phyloP scores from a whole-genome alignment of 2,888 invertebrate genomes.

The Conops quadrifasciatus region DNA sequence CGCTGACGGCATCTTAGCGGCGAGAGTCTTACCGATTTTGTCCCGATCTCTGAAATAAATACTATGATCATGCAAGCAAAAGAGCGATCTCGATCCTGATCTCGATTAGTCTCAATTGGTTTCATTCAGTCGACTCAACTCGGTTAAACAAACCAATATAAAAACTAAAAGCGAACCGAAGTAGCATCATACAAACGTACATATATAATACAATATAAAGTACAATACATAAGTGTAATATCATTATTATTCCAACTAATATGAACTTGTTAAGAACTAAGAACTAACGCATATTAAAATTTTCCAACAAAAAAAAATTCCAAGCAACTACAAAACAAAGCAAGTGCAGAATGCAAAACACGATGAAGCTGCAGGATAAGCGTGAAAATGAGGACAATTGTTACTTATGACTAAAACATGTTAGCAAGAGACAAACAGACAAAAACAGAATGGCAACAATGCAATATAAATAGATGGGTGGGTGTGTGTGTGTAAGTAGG shows the following conservation, averaged over 20 bases:
- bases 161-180: slow-evolving; percentile 15
- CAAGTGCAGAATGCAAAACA: background rate
- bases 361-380: background rate
- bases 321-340: background rate
- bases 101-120: slow-evolving; percentile 15
- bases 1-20: slow-evolving; percentile 66
- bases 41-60: slow-evolving; percentile 67
- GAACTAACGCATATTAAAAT: too few relatives aligned
- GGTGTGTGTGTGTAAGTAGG: slow-evolving; percentile 7
- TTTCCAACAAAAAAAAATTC: background rate
- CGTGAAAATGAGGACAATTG: slow-evolving; percentile 17
- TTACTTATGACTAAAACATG: slow-evolving; percentile 2
- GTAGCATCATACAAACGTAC: background rate
- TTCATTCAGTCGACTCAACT: slow-evolving; percentile 4
- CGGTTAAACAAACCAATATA: slow-evolving; percentile 1
- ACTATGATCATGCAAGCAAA: slow-evolving; percentile 67
- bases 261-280: too few relatives aligned
- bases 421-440: background rate
- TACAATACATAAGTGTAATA: background rate
- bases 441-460: background rate
- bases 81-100: slow-evolving; percentile 45
- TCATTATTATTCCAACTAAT: too few relatives aligned
- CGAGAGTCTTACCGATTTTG: slow-evolving; percentile 66
- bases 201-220: slow-evolving; percentile 2
- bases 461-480: background rate